phyloP scores from a whole-genome alignment of 2,888 invertebrate genomes.

The Charanyca ferruginea region DNA sequence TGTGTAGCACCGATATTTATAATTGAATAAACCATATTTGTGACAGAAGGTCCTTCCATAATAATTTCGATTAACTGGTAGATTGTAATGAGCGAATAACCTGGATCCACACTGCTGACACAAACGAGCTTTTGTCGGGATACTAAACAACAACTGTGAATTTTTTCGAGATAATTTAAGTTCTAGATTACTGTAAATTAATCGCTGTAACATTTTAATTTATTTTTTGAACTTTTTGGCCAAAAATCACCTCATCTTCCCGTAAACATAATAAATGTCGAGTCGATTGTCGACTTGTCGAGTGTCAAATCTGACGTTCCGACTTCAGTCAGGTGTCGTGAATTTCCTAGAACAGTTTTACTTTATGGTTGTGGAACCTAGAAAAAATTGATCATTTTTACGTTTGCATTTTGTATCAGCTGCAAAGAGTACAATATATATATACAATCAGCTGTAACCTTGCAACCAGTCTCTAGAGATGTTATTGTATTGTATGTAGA shows the following conservation, averaged over 20 bases:
- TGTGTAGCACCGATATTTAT: conserved; percentile 79
- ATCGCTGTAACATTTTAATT: conserved; percentile 82
- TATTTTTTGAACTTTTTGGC: conserved; percentile 65
- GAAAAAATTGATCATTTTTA: too few relatives aligned
- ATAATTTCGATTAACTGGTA: conserved; percentile 77
- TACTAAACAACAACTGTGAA: conserved; percentile 75
- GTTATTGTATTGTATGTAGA: too few relatives aligned
- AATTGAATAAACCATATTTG: conserved; percentile 75
- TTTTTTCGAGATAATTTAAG: conserved; percentile 79
- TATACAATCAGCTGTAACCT: too few relatives aligned
- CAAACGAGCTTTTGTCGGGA: conserved; percentile 71
- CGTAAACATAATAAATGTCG: conserved; percentile 62
- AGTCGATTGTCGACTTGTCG: too few relatives aligned
- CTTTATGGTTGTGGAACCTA: neutral
- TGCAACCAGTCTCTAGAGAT: too few relatives aligned
- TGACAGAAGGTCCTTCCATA: conserved; percentile 78
- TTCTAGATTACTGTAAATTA: conserved; percentile 80
- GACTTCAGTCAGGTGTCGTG: conserved; percentile 20
- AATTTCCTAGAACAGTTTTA: neutral
- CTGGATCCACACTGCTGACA: conserved; percentile 85
- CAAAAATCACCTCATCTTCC: conserved; percentile 63
- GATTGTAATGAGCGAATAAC: conserved; percentile 82
- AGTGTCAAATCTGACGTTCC: conserved; percentile 46
- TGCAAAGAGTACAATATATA: too few relatives aligned
- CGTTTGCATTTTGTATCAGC: too few relatives aligned